These are phyloP conservation scores for Carpatolechia fugitivella DNA, from an alignment of 2,888 invertebrate genomes.

Conservation along the genomic window DNA sequence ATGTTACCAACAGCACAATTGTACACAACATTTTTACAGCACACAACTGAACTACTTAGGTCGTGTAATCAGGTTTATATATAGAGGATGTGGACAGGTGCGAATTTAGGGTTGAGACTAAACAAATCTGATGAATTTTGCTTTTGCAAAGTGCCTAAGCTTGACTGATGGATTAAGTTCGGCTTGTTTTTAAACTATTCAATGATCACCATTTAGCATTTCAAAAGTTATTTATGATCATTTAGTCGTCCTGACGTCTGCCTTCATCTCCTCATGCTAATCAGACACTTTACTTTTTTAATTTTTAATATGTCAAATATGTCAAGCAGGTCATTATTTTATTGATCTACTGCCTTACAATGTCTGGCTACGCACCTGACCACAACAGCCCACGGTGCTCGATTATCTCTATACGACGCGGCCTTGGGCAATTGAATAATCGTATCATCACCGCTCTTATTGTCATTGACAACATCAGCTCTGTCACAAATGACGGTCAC, in stretches of 20 bases:
- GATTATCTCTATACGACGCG: constrained; percentile 58
- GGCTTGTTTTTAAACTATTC: too few species aligned
- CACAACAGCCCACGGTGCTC: constrained; percentile 54
- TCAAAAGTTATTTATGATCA: too few species aligned
- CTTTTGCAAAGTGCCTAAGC: too few species aligned
- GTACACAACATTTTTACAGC: constrained; percentile 47
- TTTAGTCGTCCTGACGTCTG: too few species aligned
- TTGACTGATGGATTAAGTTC: too few species aligned
- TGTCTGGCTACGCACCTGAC: background rate
- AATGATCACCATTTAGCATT: too few species aligned
- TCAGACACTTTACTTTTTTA: too few species aligned
- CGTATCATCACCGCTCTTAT: constrained; percentile 31
- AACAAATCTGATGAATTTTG: too few species aligned
- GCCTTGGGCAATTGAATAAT: constrained; percentile 62
- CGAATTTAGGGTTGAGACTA: background rate
- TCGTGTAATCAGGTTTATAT: constrained; percentile 62
- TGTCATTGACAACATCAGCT: constrained; percentile 33
- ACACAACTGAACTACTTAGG: constrained; percentile 39
- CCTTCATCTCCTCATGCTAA: too few species aligned
- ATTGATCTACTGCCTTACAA: too few species aligned
- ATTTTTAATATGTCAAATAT: too few species aligned
- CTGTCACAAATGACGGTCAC: constrained; percentile 19
- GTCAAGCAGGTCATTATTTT: too few species aligned
- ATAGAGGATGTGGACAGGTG: constrained; percentile 26
- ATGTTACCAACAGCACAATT: constrained; percentile 42